Conservation (phyloP, 2,113 vertebrate species). For the Atrichornis clamosus region DNA sequence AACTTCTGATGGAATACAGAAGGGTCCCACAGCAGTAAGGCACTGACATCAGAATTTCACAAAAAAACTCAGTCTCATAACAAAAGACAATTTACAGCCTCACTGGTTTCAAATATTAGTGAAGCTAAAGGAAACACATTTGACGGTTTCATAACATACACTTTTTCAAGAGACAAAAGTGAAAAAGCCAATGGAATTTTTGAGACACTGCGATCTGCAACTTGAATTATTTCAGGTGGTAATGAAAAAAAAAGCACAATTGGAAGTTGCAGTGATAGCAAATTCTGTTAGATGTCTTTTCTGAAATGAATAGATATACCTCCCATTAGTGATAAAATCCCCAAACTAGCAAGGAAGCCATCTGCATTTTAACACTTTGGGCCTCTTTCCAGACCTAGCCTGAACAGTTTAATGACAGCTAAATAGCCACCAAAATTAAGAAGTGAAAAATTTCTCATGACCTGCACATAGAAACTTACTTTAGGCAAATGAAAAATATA, state of each 20-base stretch:
- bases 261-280: not conserved
- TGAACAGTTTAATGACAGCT: not conserved
- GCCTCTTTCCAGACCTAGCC: not conserved
- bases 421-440: not conserved
- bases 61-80: not conserved
- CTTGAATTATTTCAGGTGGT: not conserved
- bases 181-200: not conserved
- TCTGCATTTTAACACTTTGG: not conserved
- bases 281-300: not conserved
- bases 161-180: not conserved
- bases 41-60: not conserved
- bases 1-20: not conserved
- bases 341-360: not conserved
- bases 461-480: not conserved
- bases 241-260: not conserved
- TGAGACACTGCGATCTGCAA: not conserved
- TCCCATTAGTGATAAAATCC: not conserved
- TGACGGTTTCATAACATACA: not conserved
- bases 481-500: not conserved
- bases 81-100: not conserved
- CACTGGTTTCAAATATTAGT: not conserved
- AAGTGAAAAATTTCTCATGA: not conserved
- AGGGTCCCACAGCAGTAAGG: not conserved
- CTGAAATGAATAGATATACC: not conserved
- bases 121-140: not conserved